Percentiles rank a stretch among this genome's conserved stretches.
These are phyloP conservation scores for Venusia cambrica DNA, from an alignment of 2,888 invertebrate species.

Conservation along the genomic window DNA sequence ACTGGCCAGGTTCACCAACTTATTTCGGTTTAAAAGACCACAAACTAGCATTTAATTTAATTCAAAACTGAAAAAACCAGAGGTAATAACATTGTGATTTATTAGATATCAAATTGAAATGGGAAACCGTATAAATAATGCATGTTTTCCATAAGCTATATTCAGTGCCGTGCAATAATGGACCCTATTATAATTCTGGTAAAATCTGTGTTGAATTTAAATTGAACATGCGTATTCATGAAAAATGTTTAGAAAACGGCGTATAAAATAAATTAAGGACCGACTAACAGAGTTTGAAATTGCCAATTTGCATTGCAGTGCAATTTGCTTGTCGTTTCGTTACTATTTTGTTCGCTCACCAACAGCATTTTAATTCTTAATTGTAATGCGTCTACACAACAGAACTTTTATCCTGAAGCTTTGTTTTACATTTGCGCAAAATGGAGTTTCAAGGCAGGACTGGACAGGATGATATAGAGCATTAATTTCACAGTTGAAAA, in stretches of 20 bases:
- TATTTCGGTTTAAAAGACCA: constrained; percentile 42
- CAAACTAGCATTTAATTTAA: too few species aligned
- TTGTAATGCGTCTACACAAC: too few species aligned
- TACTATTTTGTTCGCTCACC: constrained; percentile 17
- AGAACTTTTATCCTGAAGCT: too few species aligned
- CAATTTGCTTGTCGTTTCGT: constrained; percentile 25
- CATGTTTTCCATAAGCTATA: constrained; percentile 1
- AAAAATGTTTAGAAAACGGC: constrained; percentile 19
- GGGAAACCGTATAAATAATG: constrained; percentile 1
- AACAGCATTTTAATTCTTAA: constrained; percentile 4
- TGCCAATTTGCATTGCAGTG: constrained; percentile 29
- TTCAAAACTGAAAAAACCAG: too few species aligned
- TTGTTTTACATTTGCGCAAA: too few species aligned
- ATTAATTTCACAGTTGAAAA: too few species aligned
- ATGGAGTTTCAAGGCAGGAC: too few species aligned
- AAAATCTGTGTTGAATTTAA: constrained; percentile 5
- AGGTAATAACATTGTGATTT: too few species aligned
- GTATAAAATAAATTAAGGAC: constrained; percentile 26
- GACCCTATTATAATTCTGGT: constrained; percentile 1
- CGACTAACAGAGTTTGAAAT: constrained; percentile 24
- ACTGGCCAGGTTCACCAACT: constrained; percentile 58
- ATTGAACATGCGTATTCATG: constrained; percentile 13
- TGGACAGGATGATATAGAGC: too few species aligned
- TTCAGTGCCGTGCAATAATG: constrained; percentile 3
- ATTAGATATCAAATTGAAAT: constrained; percentile 1